phyloP scores from a whole-genome alignment of 2,113 vertebrate genomes.

The Prunella himalayana region DNA sequence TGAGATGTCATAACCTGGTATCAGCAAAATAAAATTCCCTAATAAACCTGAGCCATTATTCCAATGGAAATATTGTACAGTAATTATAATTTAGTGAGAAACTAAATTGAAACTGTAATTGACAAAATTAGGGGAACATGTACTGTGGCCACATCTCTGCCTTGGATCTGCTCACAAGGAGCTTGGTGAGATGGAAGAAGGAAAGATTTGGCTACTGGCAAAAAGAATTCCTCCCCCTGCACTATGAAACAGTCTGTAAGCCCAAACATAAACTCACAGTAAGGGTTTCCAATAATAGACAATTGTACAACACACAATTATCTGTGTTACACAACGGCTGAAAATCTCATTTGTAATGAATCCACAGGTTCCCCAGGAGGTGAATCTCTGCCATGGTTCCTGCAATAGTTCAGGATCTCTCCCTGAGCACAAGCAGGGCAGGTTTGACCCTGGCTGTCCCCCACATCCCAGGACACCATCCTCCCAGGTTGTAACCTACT shows the following conservation, averaged over 20 bases:
- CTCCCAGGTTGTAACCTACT: neutral
- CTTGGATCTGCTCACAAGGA: neutral
- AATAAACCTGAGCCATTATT: neutral
- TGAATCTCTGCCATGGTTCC: neutral
- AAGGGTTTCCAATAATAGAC: neutral
- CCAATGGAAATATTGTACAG: neutral
- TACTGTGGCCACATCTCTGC: neutral
- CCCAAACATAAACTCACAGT: neutral
- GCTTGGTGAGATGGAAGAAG: neutral
- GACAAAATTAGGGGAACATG: neutral
- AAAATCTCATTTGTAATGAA: neutral
- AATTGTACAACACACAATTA: neutral
- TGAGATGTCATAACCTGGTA: neutral
- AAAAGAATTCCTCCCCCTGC: neutral
- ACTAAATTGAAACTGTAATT: neutral
- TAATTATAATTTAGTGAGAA: neutral
- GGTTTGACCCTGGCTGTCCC: neutral
- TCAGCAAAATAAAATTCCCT: neutral
- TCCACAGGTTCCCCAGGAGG: neutral
- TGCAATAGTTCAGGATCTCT: neutral
- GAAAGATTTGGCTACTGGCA: neutral
- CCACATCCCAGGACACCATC: neutral
- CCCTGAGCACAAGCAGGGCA: neutral
- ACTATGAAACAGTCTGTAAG: neutral
- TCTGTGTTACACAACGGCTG: neutral